These are phyloP conservation scores for Arothron firmamentum DNA, from an alignment of 2,113 vertebrate genomes.

Conservation along the genomic window DNA sequence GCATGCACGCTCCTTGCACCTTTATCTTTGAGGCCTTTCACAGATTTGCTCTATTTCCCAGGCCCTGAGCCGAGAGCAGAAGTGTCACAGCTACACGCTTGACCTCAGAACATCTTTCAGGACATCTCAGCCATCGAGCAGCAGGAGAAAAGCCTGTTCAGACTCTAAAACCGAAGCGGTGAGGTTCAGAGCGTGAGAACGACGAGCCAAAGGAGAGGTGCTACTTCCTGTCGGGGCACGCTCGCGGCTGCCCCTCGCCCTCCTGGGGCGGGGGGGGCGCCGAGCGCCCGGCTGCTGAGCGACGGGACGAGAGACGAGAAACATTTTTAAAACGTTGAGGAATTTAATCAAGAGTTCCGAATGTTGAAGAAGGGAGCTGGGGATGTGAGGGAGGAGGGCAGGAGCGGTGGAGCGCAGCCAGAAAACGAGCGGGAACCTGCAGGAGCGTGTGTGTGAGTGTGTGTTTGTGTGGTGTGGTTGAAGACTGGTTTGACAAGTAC, in stretches of 20 bases:
- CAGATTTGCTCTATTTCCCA: no score
- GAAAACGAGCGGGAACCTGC: constrained; percentile 13
- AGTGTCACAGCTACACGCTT: no score
- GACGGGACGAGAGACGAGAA: constrained; percentile 15
- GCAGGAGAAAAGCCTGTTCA: no score
- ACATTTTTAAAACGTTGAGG: constrained; percentile 25
- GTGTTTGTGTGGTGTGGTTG: background rate
- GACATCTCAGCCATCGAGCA: background rate
- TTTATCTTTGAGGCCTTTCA: no score
- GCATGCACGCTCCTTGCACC: no score
- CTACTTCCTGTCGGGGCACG: constrained; percentile 41
- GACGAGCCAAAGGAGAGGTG: background rate
- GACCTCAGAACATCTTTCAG: no score
- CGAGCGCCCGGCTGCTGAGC: constrained; percentile 38
- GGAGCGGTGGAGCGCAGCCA: constrained; percentile 3
- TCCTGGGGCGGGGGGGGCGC: constrained; percentile 32
- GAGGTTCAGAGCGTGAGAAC: background rate
- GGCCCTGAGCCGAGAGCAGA: no score
- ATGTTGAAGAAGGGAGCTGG: background rate
- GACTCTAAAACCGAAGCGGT: background rate
- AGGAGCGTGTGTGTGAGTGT: background rate
- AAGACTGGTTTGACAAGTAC: constrained; percentile 34
- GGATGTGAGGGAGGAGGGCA: background rate
- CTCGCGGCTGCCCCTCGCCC: constrained; percentile 21
- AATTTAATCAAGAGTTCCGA: constrained; percentile 51